Conservation (phyloP, 2,888 invertebrate genomes). For the Andricus curvator region DNA sequence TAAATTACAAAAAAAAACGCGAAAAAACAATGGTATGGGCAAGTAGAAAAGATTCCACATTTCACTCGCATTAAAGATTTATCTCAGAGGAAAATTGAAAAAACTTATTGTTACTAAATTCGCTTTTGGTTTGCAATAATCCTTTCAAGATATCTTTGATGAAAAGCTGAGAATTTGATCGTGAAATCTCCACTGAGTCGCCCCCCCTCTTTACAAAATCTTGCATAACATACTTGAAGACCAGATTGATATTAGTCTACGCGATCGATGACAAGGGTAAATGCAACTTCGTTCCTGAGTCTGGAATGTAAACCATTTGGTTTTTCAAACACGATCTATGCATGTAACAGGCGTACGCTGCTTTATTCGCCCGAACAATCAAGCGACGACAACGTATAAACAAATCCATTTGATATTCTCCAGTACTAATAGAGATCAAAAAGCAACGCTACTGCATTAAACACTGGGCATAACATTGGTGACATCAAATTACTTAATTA, state of each 20-base stretch:
- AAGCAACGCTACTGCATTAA: conserved; percentile 1
- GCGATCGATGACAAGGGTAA: conserved; percentile 52
- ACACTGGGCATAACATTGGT: not conserved
- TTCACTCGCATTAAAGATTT: not conserved
- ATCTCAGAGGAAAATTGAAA: conserved; percentile 7
- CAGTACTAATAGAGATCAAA: not conserved
- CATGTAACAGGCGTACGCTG: not conserved
- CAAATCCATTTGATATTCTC: not conserved
- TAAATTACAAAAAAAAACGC: conserved; percentile 20
- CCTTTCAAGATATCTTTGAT: not conserved
- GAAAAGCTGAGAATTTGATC: not conserved
- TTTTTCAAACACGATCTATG: conserved; percentile 9
- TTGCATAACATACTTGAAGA: not conserved
- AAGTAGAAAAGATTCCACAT: conserved; percentile 8
- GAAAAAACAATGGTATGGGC: conserved; percentile 7
- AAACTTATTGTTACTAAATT: not conserved
- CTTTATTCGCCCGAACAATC: not conserved
- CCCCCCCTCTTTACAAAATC: conserved; percentile 6
- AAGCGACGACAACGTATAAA: not conserved
- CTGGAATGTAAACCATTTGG: conserved; percentile 65
- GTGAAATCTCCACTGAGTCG: conserved; percentile 7
- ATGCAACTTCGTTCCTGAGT: conserved; percentile 63
- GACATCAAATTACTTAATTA: not conserved
- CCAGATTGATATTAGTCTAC: conserved; percentile 10
- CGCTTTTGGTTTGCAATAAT: not conserved